Evolutionary conservation across 2,113 vertebrate species (phyloP).

Genomic region (Henicopernis longicauda): DNA sequence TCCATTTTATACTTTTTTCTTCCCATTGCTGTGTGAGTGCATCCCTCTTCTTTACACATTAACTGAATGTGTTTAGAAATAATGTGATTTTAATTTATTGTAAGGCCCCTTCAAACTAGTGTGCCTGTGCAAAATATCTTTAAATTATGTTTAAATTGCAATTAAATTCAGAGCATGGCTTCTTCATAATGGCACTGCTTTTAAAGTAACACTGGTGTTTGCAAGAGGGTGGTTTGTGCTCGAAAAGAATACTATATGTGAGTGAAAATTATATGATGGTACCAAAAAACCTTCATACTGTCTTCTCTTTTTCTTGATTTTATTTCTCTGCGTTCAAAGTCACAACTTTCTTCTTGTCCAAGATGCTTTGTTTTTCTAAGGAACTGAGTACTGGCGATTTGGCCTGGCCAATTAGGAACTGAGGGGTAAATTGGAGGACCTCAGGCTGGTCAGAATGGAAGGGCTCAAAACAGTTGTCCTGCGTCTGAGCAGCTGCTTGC

Average conservation of each 20-base stretch:
- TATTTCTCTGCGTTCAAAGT: not conserved
- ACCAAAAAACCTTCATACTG: not conserved
- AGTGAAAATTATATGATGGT: not conserved
- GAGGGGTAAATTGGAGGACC: not conserved
- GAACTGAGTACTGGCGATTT: fast-evolving
- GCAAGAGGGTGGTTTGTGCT: not conserved
- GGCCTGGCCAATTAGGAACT: not conserved
- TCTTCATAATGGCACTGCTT: not conserved
- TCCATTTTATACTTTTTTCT: not conserved
- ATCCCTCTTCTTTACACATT: not conserved
- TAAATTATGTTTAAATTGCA: not conserved
- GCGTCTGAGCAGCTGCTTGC: not conserved
- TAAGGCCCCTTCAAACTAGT: not conserved
- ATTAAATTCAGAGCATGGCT: not conserved
- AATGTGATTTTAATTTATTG: not conserved
- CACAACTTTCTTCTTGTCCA: not conserved
- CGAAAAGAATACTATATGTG: not conserved
- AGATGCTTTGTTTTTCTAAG: not conserved
- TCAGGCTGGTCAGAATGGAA: not conserved
- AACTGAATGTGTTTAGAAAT: not conserved
- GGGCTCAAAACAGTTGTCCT: not conserved
- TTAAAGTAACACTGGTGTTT: not conserved
- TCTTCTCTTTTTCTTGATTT: not conserved
- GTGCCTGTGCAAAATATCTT: not conserved
- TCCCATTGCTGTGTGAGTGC: not conserved